Base-by-base conservation (phyloP, 2,797 vertebrate genomes). In the Cygnus olor region DNA sequence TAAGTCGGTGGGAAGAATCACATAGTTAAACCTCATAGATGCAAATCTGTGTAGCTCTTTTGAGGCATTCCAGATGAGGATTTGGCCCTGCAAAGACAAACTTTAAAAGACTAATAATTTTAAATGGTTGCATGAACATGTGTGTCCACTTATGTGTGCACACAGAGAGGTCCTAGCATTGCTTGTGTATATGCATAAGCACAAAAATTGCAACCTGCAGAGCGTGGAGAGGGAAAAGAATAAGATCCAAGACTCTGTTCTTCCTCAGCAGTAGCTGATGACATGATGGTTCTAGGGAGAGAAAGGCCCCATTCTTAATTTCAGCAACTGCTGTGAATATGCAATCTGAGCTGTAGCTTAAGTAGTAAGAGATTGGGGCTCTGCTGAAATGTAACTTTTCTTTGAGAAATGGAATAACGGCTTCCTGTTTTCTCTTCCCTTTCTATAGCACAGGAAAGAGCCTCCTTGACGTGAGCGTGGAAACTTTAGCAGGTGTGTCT, bases 401-500 rank as follows among this genome's bases (percentile, higher is more conserved):
- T 76, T 47, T 80, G 61, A 77, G 58, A 68, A 77, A 54, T 2
- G 2, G 32, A 57, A 16, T 78, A 85, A 87, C 71, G 79, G 47
- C 71, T 82, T 45, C 65, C 56, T 80, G 40, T 84, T 94, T 77
- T 64, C 84, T 95, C 54, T 90, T 89, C 80, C 94, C 38, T 91
- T 27, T 91, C 93, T 97, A 20, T 49, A 98, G 98, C 88, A 76
- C 74, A 34, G 82, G 93, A 80, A 83, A 64, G 11, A 63, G 51
- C 56, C 56, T 88, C 22, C 86, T 70, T 70, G 93, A 95, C 74
- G 17, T 18, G 6, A 97, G 79, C 56, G 3, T 87, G 94, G 90
- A 68, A 82, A 77, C 93, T 63, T 81, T 97, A 77, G 93, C 97
- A 94, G 98, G 98, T 98, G 89, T 30, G 96, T 94, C 18, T 94